Base-by-base conservation (phyloP, 1,140 invertebrate species). In the Contarinia nasturtii region DNA sequence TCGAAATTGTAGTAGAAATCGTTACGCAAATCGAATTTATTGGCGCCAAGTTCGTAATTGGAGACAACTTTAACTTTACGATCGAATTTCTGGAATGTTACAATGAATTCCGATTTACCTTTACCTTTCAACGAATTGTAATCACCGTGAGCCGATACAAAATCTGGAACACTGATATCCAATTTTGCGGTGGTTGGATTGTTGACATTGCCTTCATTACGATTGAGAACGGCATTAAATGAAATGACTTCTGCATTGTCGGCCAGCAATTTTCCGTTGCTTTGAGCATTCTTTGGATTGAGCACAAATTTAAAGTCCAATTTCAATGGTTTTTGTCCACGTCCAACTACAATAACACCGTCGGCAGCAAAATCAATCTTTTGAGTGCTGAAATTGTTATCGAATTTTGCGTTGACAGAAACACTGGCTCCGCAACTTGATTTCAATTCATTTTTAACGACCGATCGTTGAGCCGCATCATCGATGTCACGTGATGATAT, bases 1-100 rank as follows among this genome's bases (percentile, higher is more conserved):
- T 76, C 72, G 14, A 72, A 77, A 56, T 84, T 72, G 8, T 76
- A 73, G 44, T 69, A 71, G 1, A 86, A 17, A 27, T 73, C 75
- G 1, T 75, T 48, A 19, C 74, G 72, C 0, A 72, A 67, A 34
- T 73, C 71, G 52, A 73, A 75, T 10, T 63, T 64, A 0, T 72
- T 73, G 1, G 71, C 62, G 20, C 68, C 62, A 0, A 73, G 65
- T 0, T 67, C 63, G 47, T 80, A 71, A 4, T 67, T 71, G 0
- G 76, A 53, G 3, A 77, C 73, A 11, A 70, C 64, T 55, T 79
- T 79, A 33, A 82, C 63, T 52, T 79, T 77, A 7, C 73, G 69
- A 33, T 74, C 56, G 8, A 54, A 45, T 52, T 60, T 73, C 58
- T 61, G 65, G 56, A 71, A 68, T 33, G 71, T 63, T 33, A 75